Evolutionary conservation across 2,888 invertebrate species (phyloP), one percentile per base, ranked within the genome.

Genomic region (Amphiduros pacificus): DNA sequence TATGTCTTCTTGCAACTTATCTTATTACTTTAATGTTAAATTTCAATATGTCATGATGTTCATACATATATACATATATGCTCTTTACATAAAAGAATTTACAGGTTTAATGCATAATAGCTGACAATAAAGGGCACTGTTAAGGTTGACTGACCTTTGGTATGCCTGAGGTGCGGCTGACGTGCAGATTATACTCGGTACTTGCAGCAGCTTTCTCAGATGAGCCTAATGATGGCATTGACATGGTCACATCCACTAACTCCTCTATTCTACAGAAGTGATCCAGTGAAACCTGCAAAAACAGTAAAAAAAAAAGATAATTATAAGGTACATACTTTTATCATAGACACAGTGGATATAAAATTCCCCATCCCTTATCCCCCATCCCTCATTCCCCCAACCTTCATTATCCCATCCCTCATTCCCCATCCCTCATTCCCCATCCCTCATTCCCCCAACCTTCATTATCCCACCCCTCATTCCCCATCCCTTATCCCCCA

Each of bases 231-330:
- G 44, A 20, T 22, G n/a, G 20, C 5, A n/a, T 22, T 6, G 22
- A 22, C 4, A 44, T 44, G 44, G 20, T 44, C 6, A 44, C 44
- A 44, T 44, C 44, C 4, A 44, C 44, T 20, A 44, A 22, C 20
- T 44, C 44, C 44, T 44, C 44, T 9, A 44, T 44, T 44, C 22
- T 44, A 17, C 44, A 44, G 44, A 44, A 44, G n/a, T 44, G 44
- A 4, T 44, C 44, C n/a, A 22, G 44, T 22, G 22, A 4, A 22
- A 5, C 6, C 44, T 44, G 44, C n/a, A 44, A n/a, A 20, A 44
- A 17, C 9, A 36, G 17, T 36, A 17, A 36, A 36, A 36, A 11
- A 11, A 17, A 36, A 36, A 36, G 17, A n/a, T n/a, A n/a, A n/a
- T n/a, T n/a, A n/a, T n/a, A n/a, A n/a, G n/a, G n/a, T n/a, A n/a